Evolutionary conservation across 2,113 vertebrate genomes (phyloP).

Genomic region (Archilochus colubris): DNA sequence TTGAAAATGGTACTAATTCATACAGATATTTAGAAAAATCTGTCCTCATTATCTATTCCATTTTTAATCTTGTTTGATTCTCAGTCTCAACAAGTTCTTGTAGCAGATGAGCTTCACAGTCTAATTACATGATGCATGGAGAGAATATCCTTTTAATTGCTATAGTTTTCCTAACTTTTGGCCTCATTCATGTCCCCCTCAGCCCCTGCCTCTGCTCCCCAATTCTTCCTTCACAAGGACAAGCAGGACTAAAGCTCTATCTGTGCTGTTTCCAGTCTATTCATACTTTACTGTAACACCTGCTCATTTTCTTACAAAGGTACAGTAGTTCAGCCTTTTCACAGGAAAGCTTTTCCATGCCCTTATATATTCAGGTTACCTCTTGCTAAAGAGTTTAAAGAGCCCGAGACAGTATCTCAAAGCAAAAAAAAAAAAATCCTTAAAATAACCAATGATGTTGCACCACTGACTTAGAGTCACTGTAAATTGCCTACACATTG

Average conservation of each 20-base stretch:
- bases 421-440: neutral
- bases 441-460: neutral
- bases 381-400: neutral
- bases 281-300: neutral
- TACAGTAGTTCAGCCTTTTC: neutral
- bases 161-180: constrained; percentile 19
- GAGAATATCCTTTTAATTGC: constrained; percentile 39
- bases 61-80: constrained; percentile 48
- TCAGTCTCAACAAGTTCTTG: constrained; percentile 49
- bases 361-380: neutral
- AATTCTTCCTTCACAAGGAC: neutral
- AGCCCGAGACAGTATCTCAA: neutral
- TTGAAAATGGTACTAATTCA: constrained; percentile 7
- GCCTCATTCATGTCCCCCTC: neutral
- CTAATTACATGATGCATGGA: neutral
- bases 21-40: constrained; percentile 24
- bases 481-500: too few relatives aligned
- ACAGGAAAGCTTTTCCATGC: neutral
- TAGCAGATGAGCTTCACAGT: constrained; percentile 22
- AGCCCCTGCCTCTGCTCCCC: neutral
- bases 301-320: neutral
- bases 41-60: neutral
- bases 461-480: neutral
- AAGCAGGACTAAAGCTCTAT: neutral
- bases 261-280: neutral